Evolutionary conservation across 1,140 invertebrate genomes (phyloP).

Genomic region (Drosophila nebulosa): DNA sequence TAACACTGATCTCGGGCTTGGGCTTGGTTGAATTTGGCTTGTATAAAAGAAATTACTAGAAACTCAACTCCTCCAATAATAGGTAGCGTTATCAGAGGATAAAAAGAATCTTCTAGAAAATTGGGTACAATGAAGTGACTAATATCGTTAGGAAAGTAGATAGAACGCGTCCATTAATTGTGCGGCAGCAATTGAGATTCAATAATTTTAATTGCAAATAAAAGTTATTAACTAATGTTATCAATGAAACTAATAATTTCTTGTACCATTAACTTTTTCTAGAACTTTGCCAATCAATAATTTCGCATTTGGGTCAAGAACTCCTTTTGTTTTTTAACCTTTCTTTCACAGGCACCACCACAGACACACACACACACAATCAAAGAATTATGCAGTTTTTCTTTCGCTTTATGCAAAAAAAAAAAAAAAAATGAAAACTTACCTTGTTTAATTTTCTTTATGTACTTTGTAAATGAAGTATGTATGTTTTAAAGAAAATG

Average conservation of each 20-base stretch:
- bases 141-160: too few species aligned
- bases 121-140: not conserved
- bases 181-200: too few species aligned
- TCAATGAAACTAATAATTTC: not conserved
- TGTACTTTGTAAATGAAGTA: slow-evolving; percentile 49
- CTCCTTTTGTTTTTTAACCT: not conserved
- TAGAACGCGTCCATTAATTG: too few species aligned
- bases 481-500: slow-evolving; percentile 46
- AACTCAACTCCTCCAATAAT: not conserved
- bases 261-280: slow-evolving; percentile 17
- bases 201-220: not conserved
- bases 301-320: slow-evolving; percentile 56
- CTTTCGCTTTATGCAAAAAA: not conserved
- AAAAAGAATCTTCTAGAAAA: not conserved
- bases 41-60: slow-evolving; percentile 1
- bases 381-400: not conserved
- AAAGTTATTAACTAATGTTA: not conserved
- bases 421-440: not conserved
- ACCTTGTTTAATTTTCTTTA: slow-evolving; percentile 43
- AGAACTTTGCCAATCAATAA: slow-evolving; percentile 48
- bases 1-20: not conserved
- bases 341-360: not conserved
- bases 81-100: too few species aligned
- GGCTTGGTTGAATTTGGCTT: not conserved
- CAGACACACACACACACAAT: not conserved